Evolutionary conservation across 2,113 vertebrate genomes (phyloP).

Genomic region (Phycodurus eques): DNA sequence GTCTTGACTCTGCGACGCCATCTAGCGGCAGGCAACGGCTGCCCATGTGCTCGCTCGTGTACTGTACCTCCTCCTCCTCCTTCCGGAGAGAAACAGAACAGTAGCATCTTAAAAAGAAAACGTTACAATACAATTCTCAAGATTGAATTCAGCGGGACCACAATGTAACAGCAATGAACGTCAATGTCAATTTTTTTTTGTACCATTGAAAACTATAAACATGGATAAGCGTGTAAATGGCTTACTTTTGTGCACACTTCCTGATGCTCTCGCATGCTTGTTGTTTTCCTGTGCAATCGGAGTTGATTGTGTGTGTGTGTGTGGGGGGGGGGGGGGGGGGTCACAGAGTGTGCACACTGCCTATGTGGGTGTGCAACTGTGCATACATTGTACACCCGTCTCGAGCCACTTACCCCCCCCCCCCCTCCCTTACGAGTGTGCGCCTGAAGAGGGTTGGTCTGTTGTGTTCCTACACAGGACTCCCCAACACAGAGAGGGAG

Average conservation of each 20-base stretch:
- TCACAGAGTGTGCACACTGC: constrained; percentile 11
- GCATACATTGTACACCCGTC: constrained; percentile 8
- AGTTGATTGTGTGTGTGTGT: background rate
- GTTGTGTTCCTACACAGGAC: constrained; percentile 67
- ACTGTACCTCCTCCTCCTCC: background rate
- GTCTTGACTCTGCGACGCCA: constrained; percentile 86
- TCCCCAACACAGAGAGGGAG: constrained; percentile 61
- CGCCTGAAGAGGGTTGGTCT: constrained; percentile 23
- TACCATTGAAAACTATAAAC: background rate
- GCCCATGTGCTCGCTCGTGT: background rate
- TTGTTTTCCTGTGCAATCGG: background rate
- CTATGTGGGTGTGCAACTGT: background rate
- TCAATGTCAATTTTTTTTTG: background rate
- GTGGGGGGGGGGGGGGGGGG: background rate
- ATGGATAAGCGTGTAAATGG: background rate
- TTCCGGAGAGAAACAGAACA: background rate
- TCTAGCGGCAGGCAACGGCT: constrained; percentile 76
- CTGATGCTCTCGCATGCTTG: background rate
- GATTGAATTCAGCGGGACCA: background rate
- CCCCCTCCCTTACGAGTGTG: constrained; percentile 37
- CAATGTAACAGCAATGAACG: background rate
- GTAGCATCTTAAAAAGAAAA: background rate
- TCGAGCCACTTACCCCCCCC: background rate
- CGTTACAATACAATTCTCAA: background rate
- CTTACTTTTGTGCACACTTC: background rate